phyloP scores from a whole-genome alignment of 2,113 vertebrate genomes.

The Podarcis raffonei region DNA sequence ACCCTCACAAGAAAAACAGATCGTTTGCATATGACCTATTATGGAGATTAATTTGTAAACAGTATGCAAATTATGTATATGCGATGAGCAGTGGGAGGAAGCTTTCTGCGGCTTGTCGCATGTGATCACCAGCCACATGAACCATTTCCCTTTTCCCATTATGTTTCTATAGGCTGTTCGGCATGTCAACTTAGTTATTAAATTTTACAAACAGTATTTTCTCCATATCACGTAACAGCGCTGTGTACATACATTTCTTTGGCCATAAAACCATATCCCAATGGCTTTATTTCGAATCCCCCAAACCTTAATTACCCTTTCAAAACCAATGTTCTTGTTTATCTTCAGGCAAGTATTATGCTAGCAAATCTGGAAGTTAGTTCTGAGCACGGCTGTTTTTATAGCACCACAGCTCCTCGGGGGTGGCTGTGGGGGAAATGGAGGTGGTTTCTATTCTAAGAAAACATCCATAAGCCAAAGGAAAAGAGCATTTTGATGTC shows the following conservation, averaged over 20 bases:
- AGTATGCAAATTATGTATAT: conserved; percentile 1
- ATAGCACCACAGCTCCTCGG: conserved; percentile 57
- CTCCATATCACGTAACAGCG: conserved; percentile 52
- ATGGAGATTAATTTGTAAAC: conserved; percentile 13
- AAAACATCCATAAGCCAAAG: conserved; percentile 54
- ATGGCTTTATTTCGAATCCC: conserved; percentile 67
- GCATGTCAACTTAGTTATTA: conserved; percentile 43
- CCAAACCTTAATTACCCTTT: conserved; percentile 59
- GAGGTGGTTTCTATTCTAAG: conserved; percentile 67
- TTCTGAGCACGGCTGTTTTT: conserved; percentile 57
- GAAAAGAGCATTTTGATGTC: conserved; percentile 31
- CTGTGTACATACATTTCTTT: conserved; percentile 59
- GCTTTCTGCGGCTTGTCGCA: background rate
- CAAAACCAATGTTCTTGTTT: conserved; percentile 63
- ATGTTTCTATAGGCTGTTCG: conserved; percentile 44
- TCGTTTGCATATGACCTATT: background rate
- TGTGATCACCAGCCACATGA: conserved; percentile 22
- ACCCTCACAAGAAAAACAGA: background rate
- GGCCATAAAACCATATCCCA: conserved; percentile 64
- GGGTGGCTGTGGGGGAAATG: background rate
- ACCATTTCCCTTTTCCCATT: conserved; percentile 20
- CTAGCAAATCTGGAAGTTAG: conserved; percentile 60
- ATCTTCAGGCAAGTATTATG: conserved; percentile 65
- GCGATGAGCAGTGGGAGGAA: conserved; percentile 12
- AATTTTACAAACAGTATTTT: conserved; percentile 36